phyloP scores from a whole-genome alignment of 2,888 invertebrate genomes.

The Flexamia atlantica region DNA sequence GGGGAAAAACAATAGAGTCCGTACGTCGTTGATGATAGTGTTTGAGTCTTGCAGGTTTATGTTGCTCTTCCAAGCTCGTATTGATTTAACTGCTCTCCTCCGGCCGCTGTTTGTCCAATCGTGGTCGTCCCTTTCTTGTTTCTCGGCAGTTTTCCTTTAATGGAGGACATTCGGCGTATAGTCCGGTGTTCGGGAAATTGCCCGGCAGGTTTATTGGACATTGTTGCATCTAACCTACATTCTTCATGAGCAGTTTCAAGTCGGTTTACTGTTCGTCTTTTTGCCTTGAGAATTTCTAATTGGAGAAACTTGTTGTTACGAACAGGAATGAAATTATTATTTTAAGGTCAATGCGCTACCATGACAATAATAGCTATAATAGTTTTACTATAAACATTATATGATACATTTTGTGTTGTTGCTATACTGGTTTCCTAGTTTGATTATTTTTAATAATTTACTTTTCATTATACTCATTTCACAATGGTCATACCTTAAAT shows the following conservation, averaged over 20 bases:
- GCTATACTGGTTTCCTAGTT: too few relatives aligned
- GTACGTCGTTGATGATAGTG: slow-evolving; percentile 39
- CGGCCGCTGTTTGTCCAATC: neutral
- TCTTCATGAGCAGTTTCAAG: neutral
- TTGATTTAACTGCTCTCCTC: slow-evolving; percentile 34
- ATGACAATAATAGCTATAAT: too few relatives aligned
- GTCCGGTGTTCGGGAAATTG: slow-evolving; percentile 29
- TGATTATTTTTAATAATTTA: too few relatives aligned
- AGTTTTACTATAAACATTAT: too few relatives aligned
- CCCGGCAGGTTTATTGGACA: slow-evolving; percentile 10
- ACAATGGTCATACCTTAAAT: too few relatives aligned
- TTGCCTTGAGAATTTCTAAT: too few relatives aligned
- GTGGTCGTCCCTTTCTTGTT: slow-evolving; percentile 30
- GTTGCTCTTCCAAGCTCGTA: slow-evolving; percentile 30
- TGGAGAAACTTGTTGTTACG: too few relatives aligned
- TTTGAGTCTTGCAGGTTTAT: slow-evolving; percentile 25
- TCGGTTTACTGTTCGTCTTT: neutral
- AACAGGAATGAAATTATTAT: too few relatives aligned
- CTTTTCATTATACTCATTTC: too few relatives aligned
- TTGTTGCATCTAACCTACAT: slow-evolving; percentile 28
- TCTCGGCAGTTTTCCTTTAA: slow-evolving; percentile 38
- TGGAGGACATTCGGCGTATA: neutral
- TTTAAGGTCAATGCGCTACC: too few relatives aligned
- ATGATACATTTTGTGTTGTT: too few relatives aligned
- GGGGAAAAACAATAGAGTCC: slow-evolving; percentile 54